A percentile compares a stretch with the other conserved stretches of the same genome.
Conservation (phyloP, 2,888 invertebrate genomes). For the Argyresthia goedartella region DNA sequence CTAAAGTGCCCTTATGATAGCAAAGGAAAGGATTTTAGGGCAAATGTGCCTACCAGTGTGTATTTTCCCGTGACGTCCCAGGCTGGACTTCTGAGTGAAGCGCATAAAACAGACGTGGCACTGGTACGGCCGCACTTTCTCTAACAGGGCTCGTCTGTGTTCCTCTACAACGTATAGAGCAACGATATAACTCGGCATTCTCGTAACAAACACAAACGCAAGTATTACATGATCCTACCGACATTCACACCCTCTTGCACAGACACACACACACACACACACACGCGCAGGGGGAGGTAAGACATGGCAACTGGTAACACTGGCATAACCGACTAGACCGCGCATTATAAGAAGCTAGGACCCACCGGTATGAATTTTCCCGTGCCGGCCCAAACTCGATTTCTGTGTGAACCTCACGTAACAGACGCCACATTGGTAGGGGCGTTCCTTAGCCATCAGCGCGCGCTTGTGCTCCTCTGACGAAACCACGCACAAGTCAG, state of each 20-base stretch:
- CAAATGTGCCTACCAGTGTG: slow-evolving; percentile 74
- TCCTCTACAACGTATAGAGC: slow-evolving; percentile 70
- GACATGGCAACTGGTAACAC: slow-evolving; percentile 18
- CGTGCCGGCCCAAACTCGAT: slow-evolving; percentile 77
- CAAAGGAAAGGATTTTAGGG: slow-evolving; percentile 52
- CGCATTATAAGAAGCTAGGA: slow-evolving; percentile 25
- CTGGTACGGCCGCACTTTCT: slow-evolving; percentile 76
- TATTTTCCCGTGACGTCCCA: slow-evolving; percentile 80
- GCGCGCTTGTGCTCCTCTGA: slow-evolving; percentile 61
- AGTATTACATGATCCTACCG: background rate
- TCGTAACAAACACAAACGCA: slow-evolving; percentile 22
- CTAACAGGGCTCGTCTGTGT: slow-evolving; percentile 73
- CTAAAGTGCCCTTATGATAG: too few relatives aligned
- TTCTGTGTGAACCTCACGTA: slow-evolving; percentile 77
- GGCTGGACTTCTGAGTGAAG: slow-evolving; percentile 81
- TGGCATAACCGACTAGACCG: slow-evolving; percentile 35
- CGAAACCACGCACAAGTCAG: slow-evolving; percentile 47
- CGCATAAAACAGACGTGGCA: slow-evolving; percentile 80
- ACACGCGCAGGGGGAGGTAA: slow-evolving; percentile 66
- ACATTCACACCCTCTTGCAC: slow-evolving; percentile 23
- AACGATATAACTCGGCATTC: slow-evolving; percentile 62
- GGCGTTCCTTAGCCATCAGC: slow-evolving; percentile 62
- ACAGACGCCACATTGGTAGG: slow-evolving; percentile 76
- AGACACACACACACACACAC: slow-evolving; percentile 60
- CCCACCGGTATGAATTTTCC: slow-evolving; percentile 74